Evolutionary conservation across 2,797 vertebrate species (phyloP).

Genomic region (Staurois parvus): DNA sequence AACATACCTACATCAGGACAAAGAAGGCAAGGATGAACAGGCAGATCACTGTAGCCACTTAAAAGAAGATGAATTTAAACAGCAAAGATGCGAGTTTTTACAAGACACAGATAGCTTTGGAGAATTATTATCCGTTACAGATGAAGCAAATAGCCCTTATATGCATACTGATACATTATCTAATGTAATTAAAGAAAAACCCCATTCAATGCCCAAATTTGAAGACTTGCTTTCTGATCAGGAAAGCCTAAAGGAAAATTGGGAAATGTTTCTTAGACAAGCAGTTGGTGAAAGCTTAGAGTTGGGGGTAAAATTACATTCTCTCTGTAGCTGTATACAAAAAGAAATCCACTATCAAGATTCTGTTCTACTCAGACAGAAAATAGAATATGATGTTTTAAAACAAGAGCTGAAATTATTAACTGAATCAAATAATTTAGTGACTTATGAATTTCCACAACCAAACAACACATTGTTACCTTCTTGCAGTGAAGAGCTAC

Average conservation of each 20-base stretch:
- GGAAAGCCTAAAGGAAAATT: slow-evolving; percentile 45
- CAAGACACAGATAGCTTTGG: slow-evolving; percentile 78
- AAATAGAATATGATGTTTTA: slow-evolving; percentile 88
- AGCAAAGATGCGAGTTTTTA: slow-evolving; percentile 69
- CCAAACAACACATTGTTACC: slow-evolving; percentile 65
- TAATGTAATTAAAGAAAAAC: slow-evolving; percentile 86
- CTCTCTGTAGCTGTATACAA: slow-evolving; percentile 82
- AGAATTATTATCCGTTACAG: slow-evolving; percentile 81
- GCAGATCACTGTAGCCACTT: slow-evolving; percentile 73
- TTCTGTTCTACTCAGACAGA: slow-evolving; percentile 81
- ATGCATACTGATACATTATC: slow-evolving; percentile 85
- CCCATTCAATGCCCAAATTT: slow-evolving; percentile 67
- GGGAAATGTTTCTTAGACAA: slow-evolving; percentile 70
- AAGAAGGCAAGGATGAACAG: slow-evolving; percentile 75
- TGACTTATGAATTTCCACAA: slow-evolving; percentile 60
- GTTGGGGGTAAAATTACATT: slow-evolving; percentile 83
- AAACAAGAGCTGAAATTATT: slow-evolving; percentile 83
- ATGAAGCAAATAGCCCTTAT: slow-evolving; percentile 81
- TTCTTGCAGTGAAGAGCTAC: slow-evolving; percentile 57
- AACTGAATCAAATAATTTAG: slow-evolving; percentile 63
- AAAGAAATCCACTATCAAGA: slow-evolving; percentile 84
- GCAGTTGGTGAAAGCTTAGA: slow-evolving; percentile 86
- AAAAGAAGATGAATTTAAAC: slow-evolving; percentile 56
- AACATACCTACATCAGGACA: slow-evolving; percentile 72
- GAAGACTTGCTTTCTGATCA: slow-evolving; percentile 60